Conservation (phyloP, 53 echinoderm and acorn worm species). For the Actinopyga echinites region DNA sequence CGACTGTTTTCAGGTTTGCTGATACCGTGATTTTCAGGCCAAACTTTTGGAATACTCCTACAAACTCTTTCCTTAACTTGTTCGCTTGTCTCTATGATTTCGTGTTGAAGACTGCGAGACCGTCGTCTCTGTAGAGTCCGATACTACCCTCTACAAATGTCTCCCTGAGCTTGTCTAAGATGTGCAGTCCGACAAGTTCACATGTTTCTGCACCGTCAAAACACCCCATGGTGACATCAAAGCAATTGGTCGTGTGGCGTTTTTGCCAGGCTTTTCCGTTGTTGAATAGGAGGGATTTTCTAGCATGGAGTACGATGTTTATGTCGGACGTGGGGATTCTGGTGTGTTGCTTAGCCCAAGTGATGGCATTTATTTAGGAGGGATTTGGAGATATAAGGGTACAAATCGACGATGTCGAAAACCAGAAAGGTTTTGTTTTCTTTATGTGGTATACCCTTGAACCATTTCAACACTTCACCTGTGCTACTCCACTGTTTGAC, state of each 20-base stretch:
- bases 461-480: conserved; percentile 20
- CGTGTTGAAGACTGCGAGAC: conserved; percentile 41
- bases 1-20: no score
- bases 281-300: conserved; percentile 45
- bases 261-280: conserved; percentile 32
- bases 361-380: conserved; percentile 5
- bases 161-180: conserved; percentile 1
- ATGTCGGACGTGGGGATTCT: neutral
- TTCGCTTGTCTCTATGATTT: conserved; percentile 8
- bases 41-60: conserved; percentile 13
- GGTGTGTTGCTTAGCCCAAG: conserved; percentile 25
- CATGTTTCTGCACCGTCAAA: conserved; percentile 45
- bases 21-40: conserved; percentile 42
- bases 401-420: conserved; percentile 48
- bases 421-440: conserved; percentile 42
- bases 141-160: neutral
- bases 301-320: conserved; percentile 31
- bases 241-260: conserved; percentile 1
- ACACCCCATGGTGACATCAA: conserved; percentile 53
- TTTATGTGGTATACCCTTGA: neutral
- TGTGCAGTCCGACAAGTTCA: conserved; percentile 45
- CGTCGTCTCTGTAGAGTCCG: conserved; percentile 45
- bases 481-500: conserved; percentile 45
- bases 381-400: conserved; percentile 38
- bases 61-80: conserved; percentile 11